Conservation (phyloP, 1,140 invertebrate species). For the Rhizoglyphus robini region DNA sequence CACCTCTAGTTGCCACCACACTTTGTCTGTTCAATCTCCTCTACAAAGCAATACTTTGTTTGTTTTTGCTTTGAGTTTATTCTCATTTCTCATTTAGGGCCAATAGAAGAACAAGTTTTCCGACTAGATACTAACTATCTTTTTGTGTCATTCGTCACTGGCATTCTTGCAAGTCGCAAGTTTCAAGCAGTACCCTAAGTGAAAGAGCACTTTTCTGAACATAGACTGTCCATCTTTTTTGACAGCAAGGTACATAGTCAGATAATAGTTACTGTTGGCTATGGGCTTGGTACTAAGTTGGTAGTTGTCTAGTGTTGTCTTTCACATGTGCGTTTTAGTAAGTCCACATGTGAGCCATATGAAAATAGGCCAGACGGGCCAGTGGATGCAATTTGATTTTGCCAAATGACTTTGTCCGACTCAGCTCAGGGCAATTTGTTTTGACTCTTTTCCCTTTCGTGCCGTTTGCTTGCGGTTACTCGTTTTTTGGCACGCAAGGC, state of each 20-base stretch:
- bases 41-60: no score
- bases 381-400: not conserved
- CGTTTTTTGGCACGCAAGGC: slow-evolving; percentile 2
- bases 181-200: no score
- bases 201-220: no score
- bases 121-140: no score
- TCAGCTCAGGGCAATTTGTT: not conserved
- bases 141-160: no score
- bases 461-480: not conserved
- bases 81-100: no score
- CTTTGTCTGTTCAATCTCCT: no score
- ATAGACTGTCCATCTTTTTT: not conserved
- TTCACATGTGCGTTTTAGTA: not conserved
- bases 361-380: not conserved
- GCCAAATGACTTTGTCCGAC: not conserved
- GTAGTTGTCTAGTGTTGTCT: not conserved
- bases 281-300: no score
- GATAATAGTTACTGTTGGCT: not conserved
- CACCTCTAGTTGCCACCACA: no score
- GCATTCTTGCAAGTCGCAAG: no score
- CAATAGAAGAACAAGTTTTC: not conserved
- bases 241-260: not conserved
- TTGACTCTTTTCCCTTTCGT: not conserved
- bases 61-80: no score
- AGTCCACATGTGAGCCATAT: not conserved